A percentile compares a stretch with the other conserved stretches of the same genome.
Conservation (phyloP, 1,140 invertebrate genomes). For the Paralvinella palmiformis region DNA sequence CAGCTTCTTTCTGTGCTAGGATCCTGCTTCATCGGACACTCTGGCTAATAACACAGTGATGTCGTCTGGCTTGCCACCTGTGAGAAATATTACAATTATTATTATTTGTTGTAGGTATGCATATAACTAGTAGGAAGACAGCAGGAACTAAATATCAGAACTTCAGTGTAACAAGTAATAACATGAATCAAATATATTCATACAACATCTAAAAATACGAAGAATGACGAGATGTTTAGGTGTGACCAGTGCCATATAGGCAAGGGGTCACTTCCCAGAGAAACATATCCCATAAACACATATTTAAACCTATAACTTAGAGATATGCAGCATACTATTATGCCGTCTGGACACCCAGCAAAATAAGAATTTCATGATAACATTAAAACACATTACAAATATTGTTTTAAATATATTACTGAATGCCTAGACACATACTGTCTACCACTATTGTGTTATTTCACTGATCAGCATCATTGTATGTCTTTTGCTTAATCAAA, state of each 20-base stretch:
- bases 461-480: background rate
- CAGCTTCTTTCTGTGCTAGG: no score
- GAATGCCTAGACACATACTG: background rate
- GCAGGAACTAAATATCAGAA: background rate
- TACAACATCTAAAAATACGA: background rate
- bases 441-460: background rate
- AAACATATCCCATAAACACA: background rate
- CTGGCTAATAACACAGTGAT: conserved; percentile 81
- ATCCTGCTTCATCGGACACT: no score
- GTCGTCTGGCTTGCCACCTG: conserved; percentile 94
- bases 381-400: background rate
- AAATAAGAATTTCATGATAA: background rate
- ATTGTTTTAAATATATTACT: background rate
- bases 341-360: background rate
- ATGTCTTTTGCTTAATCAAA: background rate
- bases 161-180: background rate
- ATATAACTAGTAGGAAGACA: no score
- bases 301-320: background rate
- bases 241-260: no score
- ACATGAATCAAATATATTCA: background rate
- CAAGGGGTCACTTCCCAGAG: background rate
- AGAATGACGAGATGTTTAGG: background rate
- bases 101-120: background rate
- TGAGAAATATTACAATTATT: conserved; percentile 49
- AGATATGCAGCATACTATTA: background rate